phyloP scores from a whole-genome alignment of 2,113 vertebrate species.

The Ivindomyrus marchei region DNA sequence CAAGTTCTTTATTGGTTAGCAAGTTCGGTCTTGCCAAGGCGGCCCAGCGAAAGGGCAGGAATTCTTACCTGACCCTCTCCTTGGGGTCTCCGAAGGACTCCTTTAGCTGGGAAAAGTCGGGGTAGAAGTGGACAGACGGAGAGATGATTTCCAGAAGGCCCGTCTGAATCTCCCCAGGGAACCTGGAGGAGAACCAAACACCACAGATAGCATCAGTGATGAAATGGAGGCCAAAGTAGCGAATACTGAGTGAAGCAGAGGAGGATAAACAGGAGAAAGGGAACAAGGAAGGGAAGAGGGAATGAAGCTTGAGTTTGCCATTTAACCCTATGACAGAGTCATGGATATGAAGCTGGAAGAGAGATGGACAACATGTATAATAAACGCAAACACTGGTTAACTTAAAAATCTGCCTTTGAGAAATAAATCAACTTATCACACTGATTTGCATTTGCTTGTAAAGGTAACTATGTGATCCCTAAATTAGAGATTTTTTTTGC shows the following conservation, averaged over 20 bases:
- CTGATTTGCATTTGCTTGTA: neutral
- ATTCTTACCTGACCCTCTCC: conserved; percentile 79
- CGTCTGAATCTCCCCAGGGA: conserved; percentile 81
- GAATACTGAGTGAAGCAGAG: neutral
- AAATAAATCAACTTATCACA: neutral
- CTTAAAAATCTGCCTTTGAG: neutral
- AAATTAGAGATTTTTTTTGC: neutral
- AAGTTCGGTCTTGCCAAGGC: neutral
- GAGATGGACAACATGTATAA: neutral
- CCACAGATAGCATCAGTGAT: neutral
- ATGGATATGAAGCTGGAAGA: neutral
- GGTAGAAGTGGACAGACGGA: conserved; percentile 86
- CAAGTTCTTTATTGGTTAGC: neutral
- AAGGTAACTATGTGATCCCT: neutral
- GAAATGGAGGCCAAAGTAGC: neutral
- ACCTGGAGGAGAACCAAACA: conserved; percentile 54
- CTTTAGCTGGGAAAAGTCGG: conserved; percentile 81
- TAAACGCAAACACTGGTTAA: neutral
- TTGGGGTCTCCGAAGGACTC: conserved; percentile 92
- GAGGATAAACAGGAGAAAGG: neutral
- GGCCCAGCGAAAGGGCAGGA: neutral
- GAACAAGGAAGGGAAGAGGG: neutral
- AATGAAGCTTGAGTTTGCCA: neutral
- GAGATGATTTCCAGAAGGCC: conserved; percentile 89
- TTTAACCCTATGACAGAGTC: neutral